These are phyloP conservation scores for Melolontha melolontha DNA, from an alignment of 2,888 invertebrate species.

Conservation along the genomic window DNA sequence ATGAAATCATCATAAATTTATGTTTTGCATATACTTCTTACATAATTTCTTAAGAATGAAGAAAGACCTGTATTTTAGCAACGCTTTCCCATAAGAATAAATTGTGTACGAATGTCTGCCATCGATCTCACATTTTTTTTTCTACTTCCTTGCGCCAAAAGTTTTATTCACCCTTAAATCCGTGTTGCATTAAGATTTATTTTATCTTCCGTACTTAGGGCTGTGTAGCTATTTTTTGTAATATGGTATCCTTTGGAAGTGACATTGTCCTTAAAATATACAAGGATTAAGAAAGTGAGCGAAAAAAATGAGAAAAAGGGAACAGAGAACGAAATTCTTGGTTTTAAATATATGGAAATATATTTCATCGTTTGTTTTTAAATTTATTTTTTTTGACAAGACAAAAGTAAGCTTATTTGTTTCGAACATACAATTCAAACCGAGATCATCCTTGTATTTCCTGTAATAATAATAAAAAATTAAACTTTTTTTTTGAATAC, in stretches of 20 bases:
- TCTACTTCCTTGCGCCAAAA: conserved; percentile 8
- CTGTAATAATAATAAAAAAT: too few species aligned
- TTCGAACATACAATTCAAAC: too few species aligned
- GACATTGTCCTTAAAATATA: too few species aligned
- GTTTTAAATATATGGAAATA: background rate
- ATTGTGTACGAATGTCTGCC: conserved; percentile 15
- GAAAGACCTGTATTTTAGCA: background rate
- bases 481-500: too few species aligned
- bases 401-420: too few species aligned
- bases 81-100: conserved; percentile 15
- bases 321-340: background rate
- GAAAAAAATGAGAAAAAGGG: too few species aligned
- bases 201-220: conserved; percentile 17
- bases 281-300: too few species aligned
- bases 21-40: conserved; percentile 26
- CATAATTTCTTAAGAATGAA: too few species aligned
- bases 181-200: conserved; percentile 34
- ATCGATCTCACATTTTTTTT: conserved; percentile 26
- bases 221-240: conserved; percentile 6
- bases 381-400: conserved; percentile 2
- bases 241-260: background rate
- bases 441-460: too few species aligned
- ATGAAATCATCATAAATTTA: conserved; percentile 38
- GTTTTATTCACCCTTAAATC: conserved; percentile 28
- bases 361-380: conserved; percentile 6